These are phyloP conservation scores for Tipula unca DNA, from an alignment of 2,888 invertebrate genomes.

Conservation along the genomic window DNA sequence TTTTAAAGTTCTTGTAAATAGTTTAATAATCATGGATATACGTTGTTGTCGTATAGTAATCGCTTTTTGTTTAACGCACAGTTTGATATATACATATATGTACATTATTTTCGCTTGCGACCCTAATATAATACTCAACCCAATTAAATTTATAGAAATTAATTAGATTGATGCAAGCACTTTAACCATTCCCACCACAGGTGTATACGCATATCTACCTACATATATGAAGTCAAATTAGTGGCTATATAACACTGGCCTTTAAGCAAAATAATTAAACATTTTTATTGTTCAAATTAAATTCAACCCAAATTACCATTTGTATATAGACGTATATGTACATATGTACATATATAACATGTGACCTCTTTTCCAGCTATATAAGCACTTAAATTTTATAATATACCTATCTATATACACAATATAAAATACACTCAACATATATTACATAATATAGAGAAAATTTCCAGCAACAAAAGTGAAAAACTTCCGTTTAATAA, in stretches of 20 bases:
- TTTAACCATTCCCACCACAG: neutral
- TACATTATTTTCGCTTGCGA: too few relatives aligned
- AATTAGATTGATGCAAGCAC: neutral
- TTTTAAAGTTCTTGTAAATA: too few relatives aligned
- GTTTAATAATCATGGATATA: too few relatives aligned
- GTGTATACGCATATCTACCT: too few relatives aligned
- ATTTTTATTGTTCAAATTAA: neutral
- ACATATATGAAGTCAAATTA: neutral
- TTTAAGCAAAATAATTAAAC: neutral
- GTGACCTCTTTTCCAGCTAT: neutral
- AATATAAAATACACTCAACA: neutral
- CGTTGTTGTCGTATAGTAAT: too few relatives aligned
- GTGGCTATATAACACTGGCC: neutral
- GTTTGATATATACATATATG: too few relatives aligned
- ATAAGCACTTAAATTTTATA: neutral
- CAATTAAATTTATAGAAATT: neutral
- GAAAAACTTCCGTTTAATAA: neutral
- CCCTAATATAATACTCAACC: neutral
- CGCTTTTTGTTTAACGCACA: too few relatives aligned
- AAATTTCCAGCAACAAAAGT: neutral
- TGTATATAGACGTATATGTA: neutral
- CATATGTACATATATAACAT: neutral
- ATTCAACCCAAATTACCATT: neutral
- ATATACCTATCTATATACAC: neutral
- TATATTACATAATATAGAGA: neutral